Conservation (phyloP, 2,113 vertebrate genomes). For the Tetrao urogallus region DNA sequence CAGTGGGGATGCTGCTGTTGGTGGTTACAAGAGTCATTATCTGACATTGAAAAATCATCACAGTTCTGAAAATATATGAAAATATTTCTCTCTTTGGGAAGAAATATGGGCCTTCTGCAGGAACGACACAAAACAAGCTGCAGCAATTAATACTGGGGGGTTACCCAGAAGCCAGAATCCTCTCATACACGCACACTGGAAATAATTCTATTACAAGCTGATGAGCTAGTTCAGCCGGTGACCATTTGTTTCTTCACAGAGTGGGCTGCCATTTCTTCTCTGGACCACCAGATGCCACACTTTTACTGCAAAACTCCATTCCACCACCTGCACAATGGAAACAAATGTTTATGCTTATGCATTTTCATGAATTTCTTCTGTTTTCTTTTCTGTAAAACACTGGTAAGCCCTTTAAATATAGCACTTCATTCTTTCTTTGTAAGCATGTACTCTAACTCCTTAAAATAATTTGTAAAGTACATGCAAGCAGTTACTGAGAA, state of each 20-base stretch:
- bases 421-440: accelerated
- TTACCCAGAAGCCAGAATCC: background rate
- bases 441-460: background rate
- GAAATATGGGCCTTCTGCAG: background rate
- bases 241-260: background rate
- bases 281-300: constrained; percentile 82
- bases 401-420: background rate
- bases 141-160: background rate
- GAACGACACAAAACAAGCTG: background rate
- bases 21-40: background rate
- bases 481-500: background rate
- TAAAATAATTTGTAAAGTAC: background rate
- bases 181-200: background rate
- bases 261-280: constrained; percentile 15
- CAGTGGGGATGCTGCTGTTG: background rate
- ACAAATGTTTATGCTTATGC: background rate
- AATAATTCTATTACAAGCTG: background rate
- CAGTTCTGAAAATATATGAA: accelerated
- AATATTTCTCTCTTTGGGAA: background rate
- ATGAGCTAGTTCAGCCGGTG: background rate
- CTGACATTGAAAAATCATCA: background rate
- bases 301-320: constrained; percentile 75
- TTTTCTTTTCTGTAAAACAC: constrained; percentile 10
- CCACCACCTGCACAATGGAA: background rate
- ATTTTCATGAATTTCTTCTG: background rate